Evolutionary conservation across 2,113 vertebrate species (phyloP).

Genomic region (Numenius arquata): DNA sequence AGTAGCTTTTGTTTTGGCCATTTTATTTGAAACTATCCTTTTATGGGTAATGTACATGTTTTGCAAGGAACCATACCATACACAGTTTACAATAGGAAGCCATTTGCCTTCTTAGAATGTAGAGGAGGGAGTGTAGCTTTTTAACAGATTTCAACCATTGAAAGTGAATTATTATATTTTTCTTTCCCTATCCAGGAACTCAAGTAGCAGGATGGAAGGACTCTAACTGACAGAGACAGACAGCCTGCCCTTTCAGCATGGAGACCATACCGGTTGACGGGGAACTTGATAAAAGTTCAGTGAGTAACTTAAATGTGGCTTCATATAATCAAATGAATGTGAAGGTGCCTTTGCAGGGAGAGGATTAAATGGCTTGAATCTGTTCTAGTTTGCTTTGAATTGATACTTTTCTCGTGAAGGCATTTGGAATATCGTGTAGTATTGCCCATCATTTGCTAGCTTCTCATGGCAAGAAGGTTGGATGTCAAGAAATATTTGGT

Average conservation of each 20-base stretch:
- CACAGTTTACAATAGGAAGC: not conserved
- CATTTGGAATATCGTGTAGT: not conserved
- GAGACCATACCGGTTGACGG: constrained; percentile 62
- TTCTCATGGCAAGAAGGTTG: not conserved
- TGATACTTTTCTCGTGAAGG: not conserved
- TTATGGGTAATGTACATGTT: not conserved
- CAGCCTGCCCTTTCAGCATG: constrained; percentile 67
- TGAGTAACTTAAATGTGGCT: constrained; percentile 61
- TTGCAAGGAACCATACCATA: not conserved
- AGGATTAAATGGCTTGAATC: not conserved
- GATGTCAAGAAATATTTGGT: not conserved
- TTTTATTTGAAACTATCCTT: not conserved
- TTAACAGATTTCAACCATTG: not conserved
- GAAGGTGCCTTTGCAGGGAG: not conserved
- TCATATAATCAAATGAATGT: not conserved
- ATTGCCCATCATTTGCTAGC: not conserved
- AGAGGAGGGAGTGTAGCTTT: not conserved
- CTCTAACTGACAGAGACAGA: constrained; percentile 24
- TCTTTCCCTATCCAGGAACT: constrained; percentile 17
- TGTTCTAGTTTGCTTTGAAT: not conserved
- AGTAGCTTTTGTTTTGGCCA: not conserved
- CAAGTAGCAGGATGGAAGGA: constrained; percentile 57
- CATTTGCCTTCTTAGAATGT: fast-evolving
- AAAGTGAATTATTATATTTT: not conserved
- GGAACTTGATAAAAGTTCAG: constrained; percentile 73